Evolutionary conservation across 2,888 invertebrate species (phyloP).

Genomic region (Cheilosia grossa): DNA sequence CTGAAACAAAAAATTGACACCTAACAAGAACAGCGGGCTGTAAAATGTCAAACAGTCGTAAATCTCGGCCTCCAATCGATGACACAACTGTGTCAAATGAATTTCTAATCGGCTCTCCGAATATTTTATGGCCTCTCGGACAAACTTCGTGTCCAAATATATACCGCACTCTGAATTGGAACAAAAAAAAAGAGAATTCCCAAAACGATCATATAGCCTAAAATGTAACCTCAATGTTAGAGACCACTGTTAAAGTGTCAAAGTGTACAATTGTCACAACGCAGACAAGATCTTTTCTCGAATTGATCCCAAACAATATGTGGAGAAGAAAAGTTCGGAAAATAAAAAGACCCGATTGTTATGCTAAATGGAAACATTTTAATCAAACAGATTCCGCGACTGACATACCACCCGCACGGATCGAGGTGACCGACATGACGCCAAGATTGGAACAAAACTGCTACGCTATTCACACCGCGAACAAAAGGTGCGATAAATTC

Average conservation of each 20-base stretch:
- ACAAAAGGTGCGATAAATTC: conserved; percentile 60
- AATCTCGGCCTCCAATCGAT: conserved; percentile 56
- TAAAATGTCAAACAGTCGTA: conserved; percentile 55
- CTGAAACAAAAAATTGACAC: conserved; percentile 45
- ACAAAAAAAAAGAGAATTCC: conserved; percentile 1
- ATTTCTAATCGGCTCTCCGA: conserved; percentile 52
- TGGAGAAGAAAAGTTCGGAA: not conserved
- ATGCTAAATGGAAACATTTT: conserved; percentile 49
- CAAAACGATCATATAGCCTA: conserved; percentile 16
- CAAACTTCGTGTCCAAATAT: conserved; percentile 37
- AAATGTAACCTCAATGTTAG: conserved; percentile 1
- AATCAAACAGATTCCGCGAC: conserved; percentile 60
- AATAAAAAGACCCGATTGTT: conserved; percentile 38
- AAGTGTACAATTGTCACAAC: conserved; percentile 37
- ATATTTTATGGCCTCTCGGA: conserved; percentile 31
- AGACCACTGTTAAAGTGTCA: conserved; percentile 34
- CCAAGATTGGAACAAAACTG: conserved; percentile 25
- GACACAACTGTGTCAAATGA: conserved; percentile 53
- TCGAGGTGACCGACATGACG: not conserved
- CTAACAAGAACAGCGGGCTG: conserved; percentile 68
- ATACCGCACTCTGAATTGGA: conserved; percentile 33
- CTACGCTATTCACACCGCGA: conserved; percentile 5
- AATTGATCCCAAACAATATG: no score
- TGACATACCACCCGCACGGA: conserved; percentile 30
- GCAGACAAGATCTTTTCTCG: conserved; percentile 14